phyloP scores from a whole-genome alignment of 2,113 vertebrate species.

The Ciconia maguari region DNA sequence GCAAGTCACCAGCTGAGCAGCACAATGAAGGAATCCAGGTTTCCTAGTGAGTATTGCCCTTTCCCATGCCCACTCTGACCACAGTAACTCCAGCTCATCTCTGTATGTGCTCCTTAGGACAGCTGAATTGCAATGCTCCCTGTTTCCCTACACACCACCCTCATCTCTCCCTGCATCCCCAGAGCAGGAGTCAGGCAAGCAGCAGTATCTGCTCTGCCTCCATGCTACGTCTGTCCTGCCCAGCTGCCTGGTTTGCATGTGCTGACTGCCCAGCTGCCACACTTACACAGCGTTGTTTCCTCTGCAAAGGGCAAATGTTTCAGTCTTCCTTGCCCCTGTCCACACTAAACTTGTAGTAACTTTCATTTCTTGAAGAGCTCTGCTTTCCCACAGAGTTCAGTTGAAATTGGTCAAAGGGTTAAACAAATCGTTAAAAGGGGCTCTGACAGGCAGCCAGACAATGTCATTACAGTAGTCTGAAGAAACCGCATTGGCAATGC shows the following conservation, averaged over 20 bases:
- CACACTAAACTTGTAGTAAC: neutral
- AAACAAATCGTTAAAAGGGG: neutral
- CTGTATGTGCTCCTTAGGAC: neutral
- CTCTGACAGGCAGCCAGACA: slow-evolving; percentile 30
- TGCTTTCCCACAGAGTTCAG: neutral
- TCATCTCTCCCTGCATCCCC: neutral
- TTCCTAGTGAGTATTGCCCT: neutral
- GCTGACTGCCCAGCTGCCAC: neutral
- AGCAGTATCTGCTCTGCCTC: neutral
- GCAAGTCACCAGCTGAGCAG: fast-evolving
- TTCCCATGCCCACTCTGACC: neutral
- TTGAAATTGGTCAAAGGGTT: neutral
- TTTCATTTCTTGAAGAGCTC: neutral
- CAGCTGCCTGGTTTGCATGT: fast-evolving
- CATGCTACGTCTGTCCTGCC: fast-evolving
- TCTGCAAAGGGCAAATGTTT: neutral
- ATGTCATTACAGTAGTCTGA: neutral
- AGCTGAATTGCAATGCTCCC: fast-evolving
- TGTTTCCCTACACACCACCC: neutral
- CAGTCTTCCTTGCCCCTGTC: neutral
- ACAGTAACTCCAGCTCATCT: neutral
- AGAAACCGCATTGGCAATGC: slow-evolving; percentile 40
- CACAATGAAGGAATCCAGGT: neutral
- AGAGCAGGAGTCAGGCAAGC: neutral
- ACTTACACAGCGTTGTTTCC: neutral